Percentiles rank a stretch among this genome's conserved stretches.
Conservation (phyloP, 2,797 vertebrate species). For the Periophthalmus magnuspinnatus region DNA sequence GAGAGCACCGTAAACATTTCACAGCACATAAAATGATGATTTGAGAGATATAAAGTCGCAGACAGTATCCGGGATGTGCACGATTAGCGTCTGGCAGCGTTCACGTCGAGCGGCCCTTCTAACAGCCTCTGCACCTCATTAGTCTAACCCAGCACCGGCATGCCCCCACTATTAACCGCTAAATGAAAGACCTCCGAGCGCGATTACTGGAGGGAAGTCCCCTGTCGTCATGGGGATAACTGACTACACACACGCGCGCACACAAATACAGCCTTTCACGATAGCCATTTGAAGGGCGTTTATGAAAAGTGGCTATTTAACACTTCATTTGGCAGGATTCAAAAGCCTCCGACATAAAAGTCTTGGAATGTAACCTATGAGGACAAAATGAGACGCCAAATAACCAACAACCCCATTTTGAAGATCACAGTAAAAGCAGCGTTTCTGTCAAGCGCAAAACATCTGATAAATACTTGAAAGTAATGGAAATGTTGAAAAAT, state of each 20-base stretch:
- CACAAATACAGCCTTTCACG: constrained; percentile 28
- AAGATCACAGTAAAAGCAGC: constrained; percentile 36
- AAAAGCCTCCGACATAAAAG: constrained; percentile 21
- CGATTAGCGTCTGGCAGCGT: constrained; percentile 56
- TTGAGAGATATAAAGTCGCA: constrained; percentile 32
- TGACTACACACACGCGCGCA: constrained; percentile 30
- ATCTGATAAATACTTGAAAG: constrained; percentile 17
- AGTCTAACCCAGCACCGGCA: constrained; percentile 60
- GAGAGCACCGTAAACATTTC: not conserved
- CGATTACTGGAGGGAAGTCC: constrained; percentile 69
- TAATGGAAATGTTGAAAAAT: constrained; percentile 14
- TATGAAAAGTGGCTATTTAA: constrained; percentile 57
- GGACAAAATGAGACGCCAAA: constrained; percentile 36
- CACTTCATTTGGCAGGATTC: constrained; percentile 44
- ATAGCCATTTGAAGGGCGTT: constrained; percentile 47
- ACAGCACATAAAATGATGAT: constrained; percentile 7
- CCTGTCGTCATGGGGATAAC: constrained; percentile 61
- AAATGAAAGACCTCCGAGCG: constrained; percentile 68
- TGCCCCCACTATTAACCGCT: constrained; percentile 66
- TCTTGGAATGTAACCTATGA: constrained; percentile 31
- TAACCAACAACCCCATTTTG: constrained; percentile 23
- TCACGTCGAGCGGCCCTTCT: constrained; percentile 49
- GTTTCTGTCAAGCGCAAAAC: constrained; percentile 17
- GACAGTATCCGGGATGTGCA: constrained; percentile 30
- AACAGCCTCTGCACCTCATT: constrained; percentile 68